A percentile compares a stretch with the other conserved stretches of the same genome.
Evolutionary conservation across 2,113 vertebrate species (phyloP).

Genomic region (Ictidomys tridecemlineatus): DNA sequence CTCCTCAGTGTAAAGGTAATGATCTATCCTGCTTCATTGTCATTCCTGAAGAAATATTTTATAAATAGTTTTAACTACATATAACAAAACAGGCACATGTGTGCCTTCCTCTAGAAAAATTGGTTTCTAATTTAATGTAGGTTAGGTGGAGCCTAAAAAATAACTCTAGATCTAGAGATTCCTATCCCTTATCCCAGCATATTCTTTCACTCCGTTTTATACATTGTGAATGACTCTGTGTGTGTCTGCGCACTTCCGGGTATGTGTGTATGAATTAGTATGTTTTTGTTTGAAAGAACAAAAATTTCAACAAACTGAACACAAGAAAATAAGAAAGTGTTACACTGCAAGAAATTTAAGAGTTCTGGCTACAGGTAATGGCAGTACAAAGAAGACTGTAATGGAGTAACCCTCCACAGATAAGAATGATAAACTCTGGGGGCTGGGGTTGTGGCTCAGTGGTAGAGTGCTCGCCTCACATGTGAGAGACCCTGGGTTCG

Average conservation of each 20-base stretch:
- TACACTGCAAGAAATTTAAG: not conserved
- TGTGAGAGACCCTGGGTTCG: too few species aligned
- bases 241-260: too few species aligned
- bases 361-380: not conserved
- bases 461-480: too few species aligned
- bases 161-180: not conserved
- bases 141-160: not conserved
- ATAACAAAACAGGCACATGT: not conserved
- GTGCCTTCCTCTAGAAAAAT: not conserved
- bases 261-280: not conserved
- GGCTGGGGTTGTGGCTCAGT: too few species aligned
- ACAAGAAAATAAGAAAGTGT: not conserved
- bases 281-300: slow-evolving; percentile 46
- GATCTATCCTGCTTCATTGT: slow-evolving; percentile 26
- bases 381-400: not conserved
- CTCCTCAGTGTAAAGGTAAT: slow-evolving; percentile 86
- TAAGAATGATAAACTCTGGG: slow-evolving; percentile 23
- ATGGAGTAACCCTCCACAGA: not conserved
- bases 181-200: not conserved
- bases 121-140: not conserved
- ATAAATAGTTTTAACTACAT: slow-evolving; percentile 13
- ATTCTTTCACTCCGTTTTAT: not conserved
- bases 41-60: not conserved
- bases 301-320: not conserved
- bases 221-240: not conserved